phyloP scores from a whole-genome alignment of 2,888 invertebrate species.

The Nomada lathburiana region DNA sequence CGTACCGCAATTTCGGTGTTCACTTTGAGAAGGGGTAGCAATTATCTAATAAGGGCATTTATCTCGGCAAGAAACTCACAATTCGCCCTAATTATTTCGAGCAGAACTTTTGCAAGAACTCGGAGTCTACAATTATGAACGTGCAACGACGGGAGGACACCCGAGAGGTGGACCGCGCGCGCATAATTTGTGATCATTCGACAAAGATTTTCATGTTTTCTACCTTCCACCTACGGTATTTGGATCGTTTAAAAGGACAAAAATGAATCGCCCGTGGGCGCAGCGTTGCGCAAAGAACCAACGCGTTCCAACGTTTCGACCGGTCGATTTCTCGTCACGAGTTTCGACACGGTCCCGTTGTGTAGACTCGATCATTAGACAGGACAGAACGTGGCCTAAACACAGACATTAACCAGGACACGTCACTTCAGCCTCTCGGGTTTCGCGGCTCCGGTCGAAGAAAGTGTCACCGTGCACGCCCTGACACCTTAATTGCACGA shows the following conservation, averaged over 20 bases:
- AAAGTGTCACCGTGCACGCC: constrained; percentile 43
- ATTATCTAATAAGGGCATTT: neutral
- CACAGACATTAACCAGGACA: constrained; percentile 46
- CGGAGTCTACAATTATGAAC: no score
- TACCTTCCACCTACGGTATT: no score
- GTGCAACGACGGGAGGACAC: no score
- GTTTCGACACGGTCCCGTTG: constrained; percentile 41
- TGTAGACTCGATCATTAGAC: constrained; percentile 21
- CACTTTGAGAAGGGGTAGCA: neutral
- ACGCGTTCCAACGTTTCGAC: neutral
- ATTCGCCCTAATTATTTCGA: no score
- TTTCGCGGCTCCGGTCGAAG: constrained; percentile 45
- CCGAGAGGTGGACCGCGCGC: no score
- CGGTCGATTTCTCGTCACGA: constrained; percentile 17
- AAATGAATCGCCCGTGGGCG: neutral
- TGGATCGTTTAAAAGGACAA: no score
- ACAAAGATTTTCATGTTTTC: no score
- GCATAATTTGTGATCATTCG: no score
- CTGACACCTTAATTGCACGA: constrained; percentile 69
- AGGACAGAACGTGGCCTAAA: constrained; percentile 25
- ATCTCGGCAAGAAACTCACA: no score
- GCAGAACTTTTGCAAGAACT: no score
- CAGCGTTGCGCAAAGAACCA: constrained; percentile 16
- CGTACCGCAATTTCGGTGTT: constrained; percentile 15
- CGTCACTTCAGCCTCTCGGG: constrained; percentile 30